Evolutionary conservation across 1,140 invertebrate species (phyloP), one percentile per base, ranked within the genome.

Genomic region (Hyles vespertilio): DNA sequence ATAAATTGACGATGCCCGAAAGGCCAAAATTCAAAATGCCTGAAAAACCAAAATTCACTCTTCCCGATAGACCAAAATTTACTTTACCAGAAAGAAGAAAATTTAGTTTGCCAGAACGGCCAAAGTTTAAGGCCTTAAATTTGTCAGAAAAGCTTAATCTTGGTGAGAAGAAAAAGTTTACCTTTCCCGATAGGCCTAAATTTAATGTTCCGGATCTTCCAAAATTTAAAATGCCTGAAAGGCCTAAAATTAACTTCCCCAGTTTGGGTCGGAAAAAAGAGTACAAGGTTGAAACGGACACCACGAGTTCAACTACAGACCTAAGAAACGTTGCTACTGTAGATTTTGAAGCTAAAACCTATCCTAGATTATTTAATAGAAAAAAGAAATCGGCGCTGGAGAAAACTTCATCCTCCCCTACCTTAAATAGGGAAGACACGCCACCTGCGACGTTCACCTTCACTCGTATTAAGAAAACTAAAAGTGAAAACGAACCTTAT

Each of bases 331-430:
- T 77, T 8, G 81, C 77, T 5, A 76, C 77, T 75, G 94, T 91
- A 47, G 91, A 93, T 33, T 95, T 95, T 79, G 93, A 94, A 74
- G 94, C 94, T 59, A 92, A 92, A 64, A 95, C 94, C 0, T 95
- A 94, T 79, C 95, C 95, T 1, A 90, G 94, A 56, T 89, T 95
- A 40, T 95, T 96, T 69, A 91, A 92, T 46, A 92, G 90, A 62
- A 94, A 93, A 64, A 92, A 84, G 40, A 89, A 87, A 36, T 69
- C 65, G n/a, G 68, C 86, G 61, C 56, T 80, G 47, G 56, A 72
- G 47, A 81, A 83, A 80, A 85, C 89, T 7, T 84, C 84, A 44
- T 85, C 89, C 47, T 85, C 83, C 3, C 85, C 85, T 9, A 84
- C 75, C 22, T 61, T 88, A 61, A 88, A 91, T 56, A 74, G 89